These are phyloP conservation scores for Fukomys damarensis DNA, from an alignment of 2,113 vertebrate genomes.

Conservation along the genomic window DNA sequence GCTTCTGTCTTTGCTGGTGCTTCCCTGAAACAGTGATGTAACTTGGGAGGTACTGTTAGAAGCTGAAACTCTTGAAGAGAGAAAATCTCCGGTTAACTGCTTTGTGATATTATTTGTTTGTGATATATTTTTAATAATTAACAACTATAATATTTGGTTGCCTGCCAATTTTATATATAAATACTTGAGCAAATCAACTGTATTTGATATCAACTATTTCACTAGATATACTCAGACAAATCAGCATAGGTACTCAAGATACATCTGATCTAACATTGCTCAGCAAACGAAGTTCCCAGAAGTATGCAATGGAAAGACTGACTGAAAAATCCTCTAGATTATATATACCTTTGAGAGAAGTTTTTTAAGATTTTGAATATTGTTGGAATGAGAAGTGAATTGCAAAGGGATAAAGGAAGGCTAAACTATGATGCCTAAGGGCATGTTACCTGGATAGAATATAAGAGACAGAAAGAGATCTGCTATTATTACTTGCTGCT, in stretches of 20 bases:
- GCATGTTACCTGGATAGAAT: neutral
- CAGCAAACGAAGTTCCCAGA: slow-evolving; percentile 92
- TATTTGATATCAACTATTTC: slow-evolving; percentile 97
- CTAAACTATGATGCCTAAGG: slow-evolving; percentile 88
- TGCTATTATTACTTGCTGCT: neutral
- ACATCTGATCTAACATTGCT: slow-evolving; percentile 93
- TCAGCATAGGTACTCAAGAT: slow-evolving; percentile 94
- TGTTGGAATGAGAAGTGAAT: slow-evolving; percentile 97
- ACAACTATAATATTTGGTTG: slow-evolving; percentile 95
- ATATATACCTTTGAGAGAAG: slow-evolving; percentile 95
- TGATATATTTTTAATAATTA: slow-evolving; percentile 97
- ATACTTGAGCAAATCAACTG: slow-evolving; percentile 97
- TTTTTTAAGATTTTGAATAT: slow-evolving; percentile 95
- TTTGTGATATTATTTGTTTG: slow-evolving; percentile 98
- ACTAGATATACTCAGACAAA: slow-evolving; percentile 91
- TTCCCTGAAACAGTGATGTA: slow-evolving; percentile 98
- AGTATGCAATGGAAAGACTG: slow-evolving; percentile 95
- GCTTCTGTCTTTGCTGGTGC: slow-evolving; percentile 91
- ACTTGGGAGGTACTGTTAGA: slow-evolving; percentile 95
- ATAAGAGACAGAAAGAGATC: neutral
- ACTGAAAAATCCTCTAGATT: slow-evolving; percentile 97
- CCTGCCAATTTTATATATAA: slow-evolving; percentile 95
- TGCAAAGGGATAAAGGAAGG: slow-evolving; percentile 98
- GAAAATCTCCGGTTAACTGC: slow-evolving; percentile 96
- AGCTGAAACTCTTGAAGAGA: slow-evolving; percentile 94